Evolutionary conservation across 2,113 vertebrate genomes (phyloP), one percentile per base, ranked within the genome.

Genomic region (Catagonus wagneri): DNA sequence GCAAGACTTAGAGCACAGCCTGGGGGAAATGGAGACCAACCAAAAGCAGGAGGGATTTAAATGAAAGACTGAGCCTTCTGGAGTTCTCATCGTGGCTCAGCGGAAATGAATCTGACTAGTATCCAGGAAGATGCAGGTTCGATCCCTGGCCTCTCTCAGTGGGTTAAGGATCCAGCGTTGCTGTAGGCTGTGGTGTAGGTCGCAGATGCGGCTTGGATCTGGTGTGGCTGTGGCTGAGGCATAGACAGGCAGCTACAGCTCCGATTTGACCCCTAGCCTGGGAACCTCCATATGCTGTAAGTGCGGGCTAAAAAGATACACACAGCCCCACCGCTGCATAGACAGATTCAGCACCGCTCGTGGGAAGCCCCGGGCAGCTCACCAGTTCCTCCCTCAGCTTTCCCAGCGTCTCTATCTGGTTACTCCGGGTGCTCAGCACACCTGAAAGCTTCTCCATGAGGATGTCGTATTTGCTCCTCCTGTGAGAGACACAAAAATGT

Each of bases 381-480:
- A 99, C 99, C 98, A 99, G 89, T 25, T 99, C 99, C 4, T 99
- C 98, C 94, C 98, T 98, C 91, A 99, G 94, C 76, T 98, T 98
- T 39, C 98, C 92, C 86, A 99, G 93, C 0, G 99, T 98, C 92
- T 98, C 98, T 1, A 98, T 98, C 79, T 99, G 99, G 93, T 98
- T 98, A 19, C 98, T 98, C 22, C 98, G 95, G 12, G 98, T 97
- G 78, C 98, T 98, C 71, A 99, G 98, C 36, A 99, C 74, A 83
- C 97, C 98, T 0, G 99, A 99, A 27, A 99, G 98, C 20, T 98
- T 98, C 98, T 99, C 99, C 99, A 99, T 99, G 91, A 99, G 98
- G 83, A 99, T 98, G 96, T 99, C 99, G 0, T 99, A 99, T 90
- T 99, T 99, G 96, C 98, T 99, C 95, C 99, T 99, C 98, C 99